Base-by-base conservation (phyloP, 2,113 vertebrate species). In the Casuarius casuarius region DNA sequence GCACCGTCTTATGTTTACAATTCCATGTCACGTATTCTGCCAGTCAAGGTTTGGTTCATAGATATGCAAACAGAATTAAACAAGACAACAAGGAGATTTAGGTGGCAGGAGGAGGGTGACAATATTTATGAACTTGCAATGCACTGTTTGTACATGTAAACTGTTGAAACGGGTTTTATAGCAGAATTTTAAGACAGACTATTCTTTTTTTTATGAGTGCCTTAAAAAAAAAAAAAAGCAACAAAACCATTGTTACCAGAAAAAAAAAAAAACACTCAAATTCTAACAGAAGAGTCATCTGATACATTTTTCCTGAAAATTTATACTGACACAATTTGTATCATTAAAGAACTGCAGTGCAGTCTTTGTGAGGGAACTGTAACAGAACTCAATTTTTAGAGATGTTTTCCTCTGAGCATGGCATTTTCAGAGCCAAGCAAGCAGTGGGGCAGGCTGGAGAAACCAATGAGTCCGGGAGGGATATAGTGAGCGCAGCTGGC, bases 381-480 rank as follows among this genome's bases (percentile, higher is more conserved):
- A 52, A 1, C 7, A 19, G 58, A 6, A 7, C 26, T 29, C 3
- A 2, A 7, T 10, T 51, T 38, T 5, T 8, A 42, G 40, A 3
- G 48, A 1, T 4, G 2, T 17, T 15, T 63, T 42, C 52, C 59
- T 49, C 28, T 17, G 66, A 6, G 40, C 0, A 2, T 0, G 17
- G 29, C 29, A 8, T 11, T 56, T 3, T 2, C 48, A 49, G 70
- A 52, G 35, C 19, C 63, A 14, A 74, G 61, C 44, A 22, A 25
- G 75, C 68, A 25, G 82, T 7, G 0, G 66, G 59, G 42, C 68
- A 13, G 74, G 75, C 26, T 19, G 62, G 40, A 49, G 75, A 6
- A 12, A 31, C 52, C 16, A 1, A 23, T 59, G 17, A 29, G 31
- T 26, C 42, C 12, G 6, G 65, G 46, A 25, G 79, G 61, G 31